These are phyloP conservation scores for Shargacucullia verbasci DNA, from an alignment of 2,888 invertebrate species.

Conservation along the genomic window DNA sequence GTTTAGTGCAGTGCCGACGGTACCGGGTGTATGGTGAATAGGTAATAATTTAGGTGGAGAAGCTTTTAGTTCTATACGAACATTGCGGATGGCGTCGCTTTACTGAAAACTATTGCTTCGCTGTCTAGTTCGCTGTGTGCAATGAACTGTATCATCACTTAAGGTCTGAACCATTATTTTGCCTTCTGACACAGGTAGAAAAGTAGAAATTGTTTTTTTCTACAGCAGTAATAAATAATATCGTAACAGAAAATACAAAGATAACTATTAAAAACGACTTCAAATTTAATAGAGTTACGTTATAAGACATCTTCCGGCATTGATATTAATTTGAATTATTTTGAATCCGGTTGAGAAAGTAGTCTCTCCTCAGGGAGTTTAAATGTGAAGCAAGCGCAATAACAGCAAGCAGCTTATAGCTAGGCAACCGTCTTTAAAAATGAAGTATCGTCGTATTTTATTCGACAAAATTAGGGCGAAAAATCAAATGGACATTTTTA, in stretches of 20 bases:
- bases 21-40: constrained; percentile 34
- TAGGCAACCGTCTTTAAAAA: constrained; percentile 14
- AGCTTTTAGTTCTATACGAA: constrained; percentile 35
- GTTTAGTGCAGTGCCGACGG: constrained; percentile 17
- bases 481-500: constrained; percentile 28
- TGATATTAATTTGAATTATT: too few relatives aligned
- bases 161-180: too few relatives aligned
- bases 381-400: too few relatives aligned
- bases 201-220: too few relatives aligned
- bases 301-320: too few relatives aligned
- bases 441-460: constrained; percentile 7
- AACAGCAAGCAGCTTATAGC: not conserved
- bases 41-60: constrained; percentile 41
- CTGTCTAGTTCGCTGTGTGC: constrained; percentile 12
- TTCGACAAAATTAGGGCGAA: constrained; percentile 13
- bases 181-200: too few relatives aligned
- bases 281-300: too few relatives aligned
- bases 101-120: constrained; percentile 42
- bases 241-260: too few relatives aligned
- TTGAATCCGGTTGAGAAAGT: too few relatives aligned
- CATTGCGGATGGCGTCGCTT: constrained; percentile 28
- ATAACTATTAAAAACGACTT: too few relatives aligned
- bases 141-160: constrained; percentile 1
- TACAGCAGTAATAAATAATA: too few relatives aligned
- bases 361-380: too few relatives aligned